Conservation (phyloP, 2,113 vertebrate species). For the Dipodomys stephensi region DNA sequence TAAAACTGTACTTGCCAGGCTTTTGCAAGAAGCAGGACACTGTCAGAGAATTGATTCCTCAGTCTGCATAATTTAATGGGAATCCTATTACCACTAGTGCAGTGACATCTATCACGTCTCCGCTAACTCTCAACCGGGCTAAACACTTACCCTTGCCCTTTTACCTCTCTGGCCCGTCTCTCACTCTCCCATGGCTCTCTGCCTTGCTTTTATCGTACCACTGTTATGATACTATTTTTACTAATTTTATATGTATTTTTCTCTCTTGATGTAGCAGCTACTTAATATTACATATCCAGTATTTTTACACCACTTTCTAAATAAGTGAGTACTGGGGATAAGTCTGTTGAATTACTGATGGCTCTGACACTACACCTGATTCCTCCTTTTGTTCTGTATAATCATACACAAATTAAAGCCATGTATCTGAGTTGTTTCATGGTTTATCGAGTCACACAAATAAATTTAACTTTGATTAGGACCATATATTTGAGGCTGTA, state of each 20-base stretch:
- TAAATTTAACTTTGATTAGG: constrained; percentile 33
- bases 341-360: background rate
- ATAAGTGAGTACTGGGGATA: background rate
- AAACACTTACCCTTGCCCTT: background rate
- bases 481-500: background rate
- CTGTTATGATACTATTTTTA: constrained; percentile 26
- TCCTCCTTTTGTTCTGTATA: background rate
- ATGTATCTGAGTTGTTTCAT: background rate
- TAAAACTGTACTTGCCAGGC: background rate
- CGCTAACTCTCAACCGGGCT: background rate
- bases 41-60: background rate
- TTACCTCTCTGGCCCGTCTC: background rate
- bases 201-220: background rate
- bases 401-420: constrained; percentile 23
- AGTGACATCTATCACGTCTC: background rate
- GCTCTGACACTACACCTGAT: background rate
- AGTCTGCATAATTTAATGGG: background rate
- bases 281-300: constrained; percentile 14
- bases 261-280: background rate
- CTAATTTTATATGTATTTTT: constrained; percentile 47
- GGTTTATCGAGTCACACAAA: constrained; percentile 9
- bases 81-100: background rate
- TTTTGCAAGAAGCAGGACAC: background rate
- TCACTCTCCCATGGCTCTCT: background rate
- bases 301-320: background rate